Percentiles rank a stretch among this genome's conserved stretches.
phyloP scores from a whole-genome alignment of 2,113 vertebrate species.

The Ranitomeya variabilis region DNA sequence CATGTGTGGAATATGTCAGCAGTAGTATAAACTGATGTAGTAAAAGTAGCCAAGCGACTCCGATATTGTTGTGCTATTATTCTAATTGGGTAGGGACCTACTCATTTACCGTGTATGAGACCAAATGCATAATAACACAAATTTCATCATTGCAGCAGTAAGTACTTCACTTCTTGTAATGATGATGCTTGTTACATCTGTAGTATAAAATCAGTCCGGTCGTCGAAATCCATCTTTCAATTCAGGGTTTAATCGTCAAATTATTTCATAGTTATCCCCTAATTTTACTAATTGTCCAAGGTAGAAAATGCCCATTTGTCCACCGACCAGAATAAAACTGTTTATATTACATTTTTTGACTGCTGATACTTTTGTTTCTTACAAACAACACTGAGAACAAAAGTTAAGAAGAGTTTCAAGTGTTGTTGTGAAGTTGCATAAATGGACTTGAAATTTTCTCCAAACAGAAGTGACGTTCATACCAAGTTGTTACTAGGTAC shows the following conservation, averaged over 20 bases:
- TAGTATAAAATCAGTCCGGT: background rate
- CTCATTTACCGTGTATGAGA: too few species aligned
- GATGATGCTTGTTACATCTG: too few species aligned
- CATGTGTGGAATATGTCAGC: background rate
- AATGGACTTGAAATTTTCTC: constrained; percentile 22
- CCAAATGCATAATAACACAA: too few species aligned
- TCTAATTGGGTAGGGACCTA: too few species aligned
- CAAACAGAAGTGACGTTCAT: background rate
- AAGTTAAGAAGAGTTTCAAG: background rate
- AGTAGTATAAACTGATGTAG: background rate
- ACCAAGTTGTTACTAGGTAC: constrained; percentile 23
- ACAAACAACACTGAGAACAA: background rate
- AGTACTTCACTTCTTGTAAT: too few species aligned
- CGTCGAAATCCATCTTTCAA: background rate
- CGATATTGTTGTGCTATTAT: too few species aligned
- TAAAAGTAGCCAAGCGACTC: background rate
- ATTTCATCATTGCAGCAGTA: too few species aligned
- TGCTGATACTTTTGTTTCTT: background rate
- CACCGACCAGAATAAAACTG: too few species aligned
- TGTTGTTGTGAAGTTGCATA: background rate
- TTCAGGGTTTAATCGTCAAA: background rate
- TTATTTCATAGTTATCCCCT: background rate
- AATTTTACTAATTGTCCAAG: background rate
- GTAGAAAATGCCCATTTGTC: background rate
- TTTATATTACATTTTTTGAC: background rate